These are phyloP conservation scores for Channa argus DNA, from an alignment of 2,113 vertebrate genomes.

Conservation along the genomic window DNA sequence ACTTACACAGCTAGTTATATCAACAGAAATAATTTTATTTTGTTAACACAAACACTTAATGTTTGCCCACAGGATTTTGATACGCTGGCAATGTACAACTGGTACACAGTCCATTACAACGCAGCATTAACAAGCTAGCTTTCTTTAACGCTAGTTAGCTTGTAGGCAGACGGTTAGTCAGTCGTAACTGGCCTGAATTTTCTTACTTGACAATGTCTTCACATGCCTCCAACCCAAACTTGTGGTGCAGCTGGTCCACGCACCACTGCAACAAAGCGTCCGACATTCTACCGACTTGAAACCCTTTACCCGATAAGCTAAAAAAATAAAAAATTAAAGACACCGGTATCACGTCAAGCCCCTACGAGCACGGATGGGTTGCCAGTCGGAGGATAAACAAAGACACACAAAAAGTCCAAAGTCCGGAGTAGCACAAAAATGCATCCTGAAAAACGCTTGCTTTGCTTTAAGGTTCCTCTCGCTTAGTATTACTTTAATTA, in stretches of 20 bases:
- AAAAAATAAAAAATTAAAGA: neutral
- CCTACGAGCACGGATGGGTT: neutral
- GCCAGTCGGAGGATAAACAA: slow-evolving; percentile 59
- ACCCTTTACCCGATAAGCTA: neutral
- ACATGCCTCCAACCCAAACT: slow-evolving; percentile 89
- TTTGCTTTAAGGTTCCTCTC: slow-evolving; percentile 13
- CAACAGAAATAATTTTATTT: too few species aligned
- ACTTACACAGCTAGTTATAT: too few species aligned
- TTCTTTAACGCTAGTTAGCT: slow-evolving; percentile 7
- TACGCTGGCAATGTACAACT: too few species aligned
- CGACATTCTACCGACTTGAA: slow-evolving; percentile 56
- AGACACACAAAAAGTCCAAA: slow-evolving; percentile 16
- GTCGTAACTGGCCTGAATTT: neutral
- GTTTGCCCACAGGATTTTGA: too few species aligned
- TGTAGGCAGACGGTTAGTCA: neutral
- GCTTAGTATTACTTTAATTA: too few species aligned
- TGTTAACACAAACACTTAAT: too few species aligned
- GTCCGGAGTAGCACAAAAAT: neutral
- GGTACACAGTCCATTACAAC: neutral
- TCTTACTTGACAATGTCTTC: slow-evolving; percentile 93
- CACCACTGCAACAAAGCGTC: slow-evolving; percentile 87
- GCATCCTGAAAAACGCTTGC: neutral
- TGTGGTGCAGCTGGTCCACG: slow-evolving; percentile 84
- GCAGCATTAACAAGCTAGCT: neutral
- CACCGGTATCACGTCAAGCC: neutral